Conservation (phyloP, 1,140 invertebrate species). For the Bemisia tabaci region DNA sequence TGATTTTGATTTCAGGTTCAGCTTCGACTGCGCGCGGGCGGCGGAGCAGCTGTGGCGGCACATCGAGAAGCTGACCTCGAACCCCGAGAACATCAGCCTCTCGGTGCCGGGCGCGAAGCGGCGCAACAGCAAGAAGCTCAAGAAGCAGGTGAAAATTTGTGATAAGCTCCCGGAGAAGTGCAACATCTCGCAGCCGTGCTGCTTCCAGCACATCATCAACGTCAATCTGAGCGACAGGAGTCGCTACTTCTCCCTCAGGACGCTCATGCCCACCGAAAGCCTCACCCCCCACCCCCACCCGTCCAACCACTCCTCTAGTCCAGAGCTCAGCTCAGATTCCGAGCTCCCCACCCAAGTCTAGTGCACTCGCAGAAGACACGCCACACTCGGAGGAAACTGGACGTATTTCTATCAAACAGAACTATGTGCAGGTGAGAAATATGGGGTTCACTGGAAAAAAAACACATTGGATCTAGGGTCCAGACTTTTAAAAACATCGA, state of each 20-base stretch:
- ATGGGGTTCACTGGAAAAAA: too few species aligned
- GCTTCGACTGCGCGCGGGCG: constrained; percentile 57
- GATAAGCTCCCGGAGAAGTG: constrained; percentile 53
- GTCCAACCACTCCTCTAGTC: too few species aligned
- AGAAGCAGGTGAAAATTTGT: constrained; percentile 35
- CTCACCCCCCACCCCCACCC: too few species aligned
- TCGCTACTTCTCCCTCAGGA: constrained; percentile 52
- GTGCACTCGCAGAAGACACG: too few species aligned
- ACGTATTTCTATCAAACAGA: too few species aligned
- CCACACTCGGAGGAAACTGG: too few species aligned
- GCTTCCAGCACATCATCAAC: constrained; percentile 73
- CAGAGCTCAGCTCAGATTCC: too few species aligned
- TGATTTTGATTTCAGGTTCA: too few species aligned
- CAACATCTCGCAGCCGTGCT: constrained; percentile 74
- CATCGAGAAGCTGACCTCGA: constrained; percentile 53
- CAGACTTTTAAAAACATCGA: too few species aligned
- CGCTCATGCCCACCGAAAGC: constrained; percentile 37
- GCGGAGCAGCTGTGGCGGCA: constrained; percentile 54
- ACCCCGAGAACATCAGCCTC: constrained; percentile 67
- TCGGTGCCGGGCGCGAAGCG: constrained; percentile 47
- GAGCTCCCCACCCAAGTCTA: too few species aligned
- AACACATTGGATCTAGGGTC: too few species aligned
- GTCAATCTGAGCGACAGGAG: constrained; percentile 52
- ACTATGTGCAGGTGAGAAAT: too few species aligned
- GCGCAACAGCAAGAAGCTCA: constrained; percentile 32